Percentiles rank a stretch among this genome's conserved stretches.
phyloP scores from a whole-genome alignment of 2,888 invertebrate genomes.

The Gastracanthus pulcherrimus region DNA sequence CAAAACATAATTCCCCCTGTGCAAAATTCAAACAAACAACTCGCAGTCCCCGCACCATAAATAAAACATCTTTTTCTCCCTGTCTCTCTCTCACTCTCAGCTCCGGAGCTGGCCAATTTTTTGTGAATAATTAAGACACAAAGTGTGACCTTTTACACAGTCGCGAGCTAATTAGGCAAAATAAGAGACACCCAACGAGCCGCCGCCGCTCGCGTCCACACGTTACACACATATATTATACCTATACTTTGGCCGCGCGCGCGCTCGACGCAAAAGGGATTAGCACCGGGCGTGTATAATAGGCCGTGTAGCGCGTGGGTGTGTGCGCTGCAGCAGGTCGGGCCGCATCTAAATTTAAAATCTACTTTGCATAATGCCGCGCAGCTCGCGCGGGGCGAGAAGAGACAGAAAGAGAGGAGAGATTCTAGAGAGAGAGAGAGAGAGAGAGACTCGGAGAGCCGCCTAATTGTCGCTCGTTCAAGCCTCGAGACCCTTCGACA shows the following conservation, averaged over 20 bases:
- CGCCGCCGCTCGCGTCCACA: background rate
- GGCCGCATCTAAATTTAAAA: slow-evolving; percentile 76
- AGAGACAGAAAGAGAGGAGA: slow-evolving; percentile 8
- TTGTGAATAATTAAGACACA: slow-evolving; percentile 50
- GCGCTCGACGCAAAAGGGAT: slow-evolving; percentile 39
- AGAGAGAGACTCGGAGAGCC: slow-evolving; percentile 61
- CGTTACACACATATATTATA: background rate
- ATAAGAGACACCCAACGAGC: slow-evolving; percentile 42
- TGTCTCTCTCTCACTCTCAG: background rate
- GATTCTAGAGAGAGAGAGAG: slow-evolving; percentile 31
- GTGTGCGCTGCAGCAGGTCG: slow-evolving; percentile 57
- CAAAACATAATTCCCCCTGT: background rate
- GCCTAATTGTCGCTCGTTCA: slow-evolving; percentile 74
- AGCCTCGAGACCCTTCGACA: slow-evolving; percentile 73
- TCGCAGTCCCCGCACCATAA: background rate
- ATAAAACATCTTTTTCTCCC: slow-evolving; percentile 18
- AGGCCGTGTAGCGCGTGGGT: slow-evolving; percentile 18
- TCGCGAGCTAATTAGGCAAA: slow-evolving; percentile 52
- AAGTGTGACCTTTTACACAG: slow-evolving; percentile 53
- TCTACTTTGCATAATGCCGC: slow-evolving; percentile 76
- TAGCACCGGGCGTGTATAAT: slow-evolving; percentile 52
- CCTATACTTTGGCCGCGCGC: background rate
- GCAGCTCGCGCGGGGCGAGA: background rate
- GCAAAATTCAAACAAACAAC: slow-evolving; percentile 4
- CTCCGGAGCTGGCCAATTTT: slow-evolving; percentile 7